Conservation (phyloP, 2,797 vertebrate species). For the Intellagama lesueurii region DNA sequence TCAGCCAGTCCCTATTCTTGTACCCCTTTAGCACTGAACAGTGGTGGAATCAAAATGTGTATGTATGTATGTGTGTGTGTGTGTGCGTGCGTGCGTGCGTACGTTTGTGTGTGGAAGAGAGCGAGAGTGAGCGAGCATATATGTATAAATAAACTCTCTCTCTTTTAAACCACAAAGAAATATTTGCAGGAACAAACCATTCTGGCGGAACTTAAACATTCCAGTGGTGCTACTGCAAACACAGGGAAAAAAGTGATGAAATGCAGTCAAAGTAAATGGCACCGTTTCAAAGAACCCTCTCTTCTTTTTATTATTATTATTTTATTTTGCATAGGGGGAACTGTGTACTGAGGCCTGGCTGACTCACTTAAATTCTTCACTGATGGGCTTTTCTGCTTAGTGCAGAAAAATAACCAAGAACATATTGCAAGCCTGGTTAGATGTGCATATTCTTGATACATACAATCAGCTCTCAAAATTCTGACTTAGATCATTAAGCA, state of each 20-base stretch:
- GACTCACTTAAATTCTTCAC: conserved; percentile 55
- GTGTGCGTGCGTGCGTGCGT: no score
- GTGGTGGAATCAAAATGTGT: no score
- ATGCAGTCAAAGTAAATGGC: conserved; percentile 26
- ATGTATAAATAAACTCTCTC: neutral
- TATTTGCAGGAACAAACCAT: neutral
- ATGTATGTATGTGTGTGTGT: no score
- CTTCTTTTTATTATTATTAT: conserved; percentile 39
- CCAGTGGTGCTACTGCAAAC: neutral
- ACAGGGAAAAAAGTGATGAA: neutral
- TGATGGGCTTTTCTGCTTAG: conserved; percentile 54
- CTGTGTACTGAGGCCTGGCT: conserved; percentile 53
- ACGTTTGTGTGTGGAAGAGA: no score
- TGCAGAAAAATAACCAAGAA: conserved; percentile 55
- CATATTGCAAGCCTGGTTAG: conserved; percentile 63
- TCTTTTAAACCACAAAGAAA: neutral
- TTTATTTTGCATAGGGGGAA: conserved; percentile 35
- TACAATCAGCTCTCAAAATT: conserved; percentile 61
- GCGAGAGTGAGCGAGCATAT: no score
- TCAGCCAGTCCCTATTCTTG: no score
- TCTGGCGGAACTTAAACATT: neutral
- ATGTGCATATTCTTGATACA: conserved; percentile 67
- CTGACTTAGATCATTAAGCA: conserved; percentile 64
- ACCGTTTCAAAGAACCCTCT: conserved; percentile 45
- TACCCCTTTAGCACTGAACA: no score